Evolutionary conservation across 2,888 invertebrate species (phyloP), one percentile per base, ranked within the genome.

Genomic region (Drosophila paranaensis): DNA sequence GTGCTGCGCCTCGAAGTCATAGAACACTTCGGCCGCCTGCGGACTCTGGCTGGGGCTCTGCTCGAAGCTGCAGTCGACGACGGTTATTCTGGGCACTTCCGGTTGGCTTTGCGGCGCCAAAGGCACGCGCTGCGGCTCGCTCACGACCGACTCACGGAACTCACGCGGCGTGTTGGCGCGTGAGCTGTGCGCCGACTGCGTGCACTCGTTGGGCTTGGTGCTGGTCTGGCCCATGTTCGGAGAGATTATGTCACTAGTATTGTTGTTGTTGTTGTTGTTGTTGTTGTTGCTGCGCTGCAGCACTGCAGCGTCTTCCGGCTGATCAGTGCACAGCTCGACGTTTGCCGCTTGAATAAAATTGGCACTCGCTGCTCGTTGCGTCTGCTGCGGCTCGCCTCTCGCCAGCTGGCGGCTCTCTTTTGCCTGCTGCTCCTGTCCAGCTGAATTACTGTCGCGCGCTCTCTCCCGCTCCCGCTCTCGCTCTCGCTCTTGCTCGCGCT

Each of bases 11-110:
- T 91, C 91, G 6, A 90, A 87, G 55, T 92, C 92, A 72, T 91
- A 92, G 73, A 89, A 92, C 16, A 91, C 77, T 14, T 92, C 91
- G 35, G 53, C 25, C 2, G 56, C 39, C 10, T 57, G 53, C 0
- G 72, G 73, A 51, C 73, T 77, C n/a, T 43, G 53, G 33, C 66
- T 77, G 14, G 60, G 66, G 58, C 69, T 77, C 48, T 66, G 51
- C 16, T 74, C 79, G n/a, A 72, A 71, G 60, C 91, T 92, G 74
- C 90, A 93, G 62, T 93, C 92, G 2, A 86, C 86, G 6, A 93
- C 91, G 0, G 91, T 91, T 56, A 93, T 92, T 63, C 78, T 90
- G 50, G 92, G 92, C 73, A 92, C 77, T 48, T 89, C 75, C 48
- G 63, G 82, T 13, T 73, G 78, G 33, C 2, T 33, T 13, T 54